Evolutionary conservation across 2,888 invertebrate genomes (phyloP), one percentile per base, ranked within the genome.

Genomic region (Mesodorylaimus sp.): DNA sequence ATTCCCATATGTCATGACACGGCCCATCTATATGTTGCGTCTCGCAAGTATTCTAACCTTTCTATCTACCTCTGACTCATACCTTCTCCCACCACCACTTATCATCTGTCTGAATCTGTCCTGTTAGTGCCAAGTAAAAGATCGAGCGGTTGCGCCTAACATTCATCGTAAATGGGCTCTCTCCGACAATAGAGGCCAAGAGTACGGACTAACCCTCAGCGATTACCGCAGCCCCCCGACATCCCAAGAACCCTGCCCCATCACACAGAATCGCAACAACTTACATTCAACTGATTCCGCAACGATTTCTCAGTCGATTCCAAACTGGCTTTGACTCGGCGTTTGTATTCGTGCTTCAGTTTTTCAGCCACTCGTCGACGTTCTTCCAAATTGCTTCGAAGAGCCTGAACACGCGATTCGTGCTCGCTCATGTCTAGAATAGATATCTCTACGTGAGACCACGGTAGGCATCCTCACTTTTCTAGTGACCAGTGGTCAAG

Each of bases 311-410:
- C 44, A 19, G 44, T 43, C 5, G 19, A 5, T 10, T 26, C 7
- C 26, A 43, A 43, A 5, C 27, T 7, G 24, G 24, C 26, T 7
- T 26, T 43, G 10, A 19, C 7, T 7, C 44, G 44, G 7, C 44
- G 24, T 43, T 43, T 43, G 27, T 26, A 43, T 26, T 43, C 44
- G 5, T 43, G 44, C 21, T 43, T 43, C 26, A 43, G 27, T 26
- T 43, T 43, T 10, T 43, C 44, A 13, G 44, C 44, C 26, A 26
- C 3, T 43, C 19, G 5, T 21, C 27, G 24, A 7, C 21, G 7
- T 43, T 43, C 44, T 26, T 26, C 27, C 27, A 43, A 26, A 10
- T 24, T 10, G 27, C 26, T 26, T 43, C 27, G 24, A 10, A 43
- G 27, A 27, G 44, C 44, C 10, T 26, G 25, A 7, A 43, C 7